A percentile compares a stretch with the other conserved stretches of the same genome.
Evolutionary conservation across 2,888 invertebrate species (phyloP).

Genomic region (Amiota minor): DNA sequence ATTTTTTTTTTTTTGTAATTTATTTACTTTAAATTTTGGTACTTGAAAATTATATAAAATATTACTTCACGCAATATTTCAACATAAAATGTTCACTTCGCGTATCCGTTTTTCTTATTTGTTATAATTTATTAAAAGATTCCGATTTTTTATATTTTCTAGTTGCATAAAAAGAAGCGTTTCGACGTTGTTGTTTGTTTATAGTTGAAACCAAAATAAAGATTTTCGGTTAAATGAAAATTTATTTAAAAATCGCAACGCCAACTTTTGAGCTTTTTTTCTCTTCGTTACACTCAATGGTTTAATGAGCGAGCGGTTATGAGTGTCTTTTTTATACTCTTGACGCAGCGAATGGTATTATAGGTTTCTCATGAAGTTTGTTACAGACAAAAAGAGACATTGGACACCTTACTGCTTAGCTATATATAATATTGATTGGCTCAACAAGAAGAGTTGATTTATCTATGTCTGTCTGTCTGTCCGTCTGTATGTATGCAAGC

Average conservation of each 20-base stretch:
- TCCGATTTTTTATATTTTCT: constrained; percentile 29
- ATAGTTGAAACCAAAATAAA: constrained; percentile 71
- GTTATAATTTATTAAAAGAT: constrained; percentile 19
- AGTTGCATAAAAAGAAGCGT: constrained; percentile 22
- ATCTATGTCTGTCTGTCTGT: no score
- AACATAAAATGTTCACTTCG: constrained; percentile 12
- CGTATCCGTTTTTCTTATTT: constrained; percentile 28
- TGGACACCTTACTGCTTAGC: no score
- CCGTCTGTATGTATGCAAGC: no score
- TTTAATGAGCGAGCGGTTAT: constrained; percentile 18
- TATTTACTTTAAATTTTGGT: constrained; percentile 35
- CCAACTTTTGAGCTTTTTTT: constrained; percentile 19
- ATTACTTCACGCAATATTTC: not conserved
- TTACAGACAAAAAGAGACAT: no score
- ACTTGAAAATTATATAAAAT: constrained; percentile 32
- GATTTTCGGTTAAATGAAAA: constrained; percentile 68
- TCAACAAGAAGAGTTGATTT: no score
- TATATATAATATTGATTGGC: no score
- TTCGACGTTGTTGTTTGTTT: constrained; percentile 64
- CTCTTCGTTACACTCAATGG: not conserved
- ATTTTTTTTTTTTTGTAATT: constrained; percentile 23
- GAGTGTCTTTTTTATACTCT: no score
- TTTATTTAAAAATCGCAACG: constrained; percentile 69
- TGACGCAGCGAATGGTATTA: no score
- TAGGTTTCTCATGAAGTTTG: no score